Evolutionary conservation across 1,140 invertebrate species (phyloP).

Genomic region (Eubasilissa regina): DNA sequence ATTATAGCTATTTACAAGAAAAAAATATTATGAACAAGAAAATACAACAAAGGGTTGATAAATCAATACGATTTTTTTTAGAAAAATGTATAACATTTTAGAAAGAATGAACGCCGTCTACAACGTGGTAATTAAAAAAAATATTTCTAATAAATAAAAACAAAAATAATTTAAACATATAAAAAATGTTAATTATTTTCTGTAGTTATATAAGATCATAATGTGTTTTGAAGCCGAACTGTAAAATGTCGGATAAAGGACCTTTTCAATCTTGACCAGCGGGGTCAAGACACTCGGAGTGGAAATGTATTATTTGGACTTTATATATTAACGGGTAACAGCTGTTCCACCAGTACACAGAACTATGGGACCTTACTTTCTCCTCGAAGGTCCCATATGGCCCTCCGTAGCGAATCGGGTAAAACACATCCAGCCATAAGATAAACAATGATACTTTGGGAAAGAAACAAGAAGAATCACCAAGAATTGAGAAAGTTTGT

Average conservation of each 20-base stretch:
- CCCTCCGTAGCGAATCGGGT: conserved; percentile 16
- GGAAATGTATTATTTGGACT: conserved; percentile 26
- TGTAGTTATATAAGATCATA: neutral
- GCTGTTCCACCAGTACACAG: conserved; percentile 23
- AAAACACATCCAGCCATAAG: conserved; percentile 31
- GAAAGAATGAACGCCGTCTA: too few relatives aligned
- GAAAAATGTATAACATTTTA: too few relatives aligned
- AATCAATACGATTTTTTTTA: too few relatives aligned
- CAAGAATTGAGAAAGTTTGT: conserved; percentile 10
- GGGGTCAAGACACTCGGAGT: conserved; percentile 11
- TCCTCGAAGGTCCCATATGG: conserved; percentile 26
- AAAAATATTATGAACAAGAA: too few relatives aligned
- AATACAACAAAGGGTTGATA: too few relatives aligned
- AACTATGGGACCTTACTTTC: conserved; percentile 20
- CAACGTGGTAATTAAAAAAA: too few relatives aligned
- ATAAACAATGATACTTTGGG: conserved; percentile 42
- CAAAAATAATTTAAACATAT: too few relatives aligned
- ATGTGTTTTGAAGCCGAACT: conserved; percentile 7
- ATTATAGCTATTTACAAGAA: too few relatives aligned
- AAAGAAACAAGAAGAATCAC: conserved; percentile 28
- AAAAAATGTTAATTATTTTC: too few relatives aligned
- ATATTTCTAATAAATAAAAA: too few relatives aligned
- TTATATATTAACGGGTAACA: conserved; percentile 42
- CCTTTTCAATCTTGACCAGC: neutral
- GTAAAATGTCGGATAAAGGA: neutral